Percentiles rank a stretch among this genome's conserved stretches.
Conservation (phyloP, 2,888 invertebrate genomes). For the Aphodius granarius region DNA sequence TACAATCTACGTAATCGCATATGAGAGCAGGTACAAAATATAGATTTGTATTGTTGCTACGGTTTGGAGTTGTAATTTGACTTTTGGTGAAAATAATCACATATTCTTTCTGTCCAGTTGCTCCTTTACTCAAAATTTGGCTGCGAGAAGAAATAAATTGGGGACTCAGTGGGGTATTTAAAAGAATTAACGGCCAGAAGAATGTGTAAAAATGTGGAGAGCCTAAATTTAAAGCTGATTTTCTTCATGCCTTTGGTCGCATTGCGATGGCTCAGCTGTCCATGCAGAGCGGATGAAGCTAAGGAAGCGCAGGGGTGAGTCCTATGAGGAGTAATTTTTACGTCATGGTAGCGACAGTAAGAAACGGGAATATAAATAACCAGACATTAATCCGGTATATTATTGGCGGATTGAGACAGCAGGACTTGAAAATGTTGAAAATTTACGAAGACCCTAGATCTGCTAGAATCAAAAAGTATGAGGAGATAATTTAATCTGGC, state of each 20-base stretch:
- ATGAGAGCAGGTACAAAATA: too few species aligned
- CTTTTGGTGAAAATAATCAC: too few species aligned
- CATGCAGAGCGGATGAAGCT: background rate
- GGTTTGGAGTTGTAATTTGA: too few species aligned
- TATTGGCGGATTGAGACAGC: constrained; percentile 5
- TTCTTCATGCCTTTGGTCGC: background rate
- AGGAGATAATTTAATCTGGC: background rate
- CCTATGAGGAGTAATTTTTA: constrained; percentile 1
- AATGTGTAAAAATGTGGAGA: background rate
- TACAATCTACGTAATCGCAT: too few species aligned
- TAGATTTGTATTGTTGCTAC: too few species aligned
- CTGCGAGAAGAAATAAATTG: too few species aligned
- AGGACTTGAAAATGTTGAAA: background rate
- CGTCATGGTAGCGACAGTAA: background rate
- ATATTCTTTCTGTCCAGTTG: too few species aligned
- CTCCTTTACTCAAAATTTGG: too few species aligned
- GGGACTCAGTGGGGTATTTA: background rate
- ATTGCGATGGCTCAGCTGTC: background rate
- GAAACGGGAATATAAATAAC: background rate
- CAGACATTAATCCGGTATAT: background rate
- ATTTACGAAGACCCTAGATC: background rate
- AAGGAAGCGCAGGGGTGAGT: background rate
- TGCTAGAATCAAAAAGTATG: background rate
- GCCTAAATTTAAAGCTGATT: background rate
- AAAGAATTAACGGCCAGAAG: background rate